phyloP scores from a whole-genome alignment of 2,113 vertebrate species.

The Collichthys lucidus region DNA sequence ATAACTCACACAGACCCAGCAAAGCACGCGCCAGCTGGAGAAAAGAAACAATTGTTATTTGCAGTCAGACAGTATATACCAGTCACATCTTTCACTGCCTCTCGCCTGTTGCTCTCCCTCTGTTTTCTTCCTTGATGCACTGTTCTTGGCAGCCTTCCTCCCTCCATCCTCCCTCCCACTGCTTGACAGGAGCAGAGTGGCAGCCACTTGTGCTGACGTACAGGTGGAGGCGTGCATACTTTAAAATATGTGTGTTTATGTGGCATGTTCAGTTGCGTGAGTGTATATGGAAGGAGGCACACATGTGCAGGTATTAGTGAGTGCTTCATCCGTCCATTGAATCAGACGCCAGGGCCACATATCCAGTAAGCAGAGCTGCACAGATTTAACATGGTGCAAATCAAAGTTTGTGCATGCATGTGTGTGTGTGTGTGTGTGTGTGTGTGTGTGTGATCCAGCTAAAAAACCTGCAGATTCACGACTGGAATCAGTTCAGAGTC shows the following conservation, averaged over 20 bases:
- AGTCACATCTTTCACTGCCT: slow-evolving; percentile 40
- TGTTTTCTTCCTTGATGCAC: slow-evolving; percentile 33
- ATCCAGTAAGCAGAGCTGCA: slow-evolving; percentile 8
- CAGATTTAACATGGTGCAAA: slow-evolving; percentile 32
- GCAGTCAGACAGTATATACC: slow-evolving; percentile 35
- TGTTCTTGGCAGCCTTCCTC: slow-evolving; percentile 29
- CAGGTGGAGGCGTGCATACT: not conserved
- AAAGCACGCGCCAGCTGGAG: slow-evolving; percentile 43
- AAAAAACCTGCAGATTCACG: slow-evolving; percentile 19
- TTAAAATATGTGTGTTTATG: not conserved
- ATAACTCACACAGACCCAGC: slow-evolving; percentile 31
- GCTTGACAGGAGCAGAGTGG: slow-evolving; percentile 41
- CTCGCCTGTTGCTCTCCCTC: slow-evolving; percentile 8
- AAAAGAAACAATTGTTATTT: slow-evolving; percentile 54
- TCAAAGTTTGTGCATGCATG: slow-evolving; percentile 4
- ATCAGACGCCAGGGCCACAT: slow-evolving; percentile 49
- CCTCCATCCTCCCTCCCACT: slow-evolving; percentile 39
- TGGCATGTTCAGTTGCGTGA: slow-evolving; percentile 5
- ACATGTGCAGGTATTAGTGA: slow-evolving; percentile 39
- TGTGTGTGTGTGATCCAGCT: not conserved
- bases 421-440: not conserved
- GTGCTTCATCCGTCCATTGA: slow-evolving; percentile 58
- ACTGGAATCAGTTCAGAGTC: slow-evolving; percentile 43
- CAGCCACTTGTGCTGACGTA: slow-evolving; percentile 53
- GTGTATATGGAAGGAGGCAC: not conserved